phyloP scores from a whole-genome alignment of 2,888 invertebrate species.

The Listrodromus nycthemerus region DNA sequence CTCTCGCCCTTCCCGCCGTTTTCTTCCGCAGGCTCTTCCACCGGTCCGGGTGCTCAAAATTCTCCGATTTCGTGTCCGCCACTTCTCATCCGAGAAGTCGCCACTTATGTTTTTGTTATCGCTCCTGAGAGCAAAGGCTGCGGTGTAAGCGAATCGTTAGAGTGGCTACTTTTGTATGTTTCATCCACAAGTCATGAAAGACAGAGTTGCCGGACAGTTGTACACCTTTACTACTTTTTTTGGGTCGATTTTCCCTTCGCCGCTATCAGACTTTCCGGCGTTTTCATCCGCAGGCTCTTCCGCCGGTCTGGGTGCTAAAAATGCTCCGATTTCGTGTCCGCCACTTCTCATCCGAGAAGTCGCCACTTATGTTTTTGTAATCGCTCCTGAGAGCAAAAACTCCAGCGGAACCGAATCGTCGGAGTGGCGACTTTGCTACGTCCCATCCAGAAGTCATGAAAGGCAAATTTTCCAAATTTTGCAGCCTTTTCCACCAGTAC shows the following conservation, averaged over 20 bases:
- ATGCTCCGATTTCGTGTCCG: slow-evolving; percentile 61
- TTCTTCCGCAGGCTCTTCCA: slow-evolving; percentile 44
- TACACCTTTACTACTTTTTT: too few species aligned
- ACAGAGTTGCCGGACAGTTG: too few species aligned
- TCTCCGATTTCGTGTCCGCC: slow-evolving; percentile 62
- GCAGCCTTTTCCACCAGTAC: too few species aligned
- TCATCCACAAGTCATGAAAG: background rate
- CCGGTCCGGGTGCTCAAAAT: slow-evolving; percentile 27
- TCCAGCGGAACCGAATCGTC: background rate
- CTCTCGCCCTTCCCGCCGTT: slow-evolving; percentile 39
- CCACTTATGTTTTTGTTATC: slow-evolving; percentile 9
- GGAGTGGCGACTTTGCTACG: background rate
- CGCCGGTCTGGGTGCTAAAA: slow-evolving; percentile 24
- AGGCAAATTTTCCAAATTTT: too few species aligned
- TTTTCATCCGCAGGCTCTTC: slow-evolving; percentile 50
- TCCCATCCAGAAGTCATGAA: background rate
- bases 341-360: slow-evolving; percentile 53
- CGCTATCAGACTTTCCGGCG: slow-evolving; percentile 39
- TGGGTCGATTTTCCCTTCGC: slow-evolving; percentile 35
- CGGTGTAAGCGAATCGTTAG: background rate
- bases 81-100: slow-evolving; percentile 48
- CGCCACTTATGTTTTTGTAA: slow-evolving; percentile 8
- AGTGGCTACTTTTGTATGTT: background rate
- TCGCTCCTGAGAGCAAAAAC: background rate
- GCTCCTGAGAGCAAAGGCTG: background rate